These are phyloP conservation scores for Drosophila robusta DNA, from an alignment of 2,888 invertebrate species.

Conservation along the genomic window DNA sequence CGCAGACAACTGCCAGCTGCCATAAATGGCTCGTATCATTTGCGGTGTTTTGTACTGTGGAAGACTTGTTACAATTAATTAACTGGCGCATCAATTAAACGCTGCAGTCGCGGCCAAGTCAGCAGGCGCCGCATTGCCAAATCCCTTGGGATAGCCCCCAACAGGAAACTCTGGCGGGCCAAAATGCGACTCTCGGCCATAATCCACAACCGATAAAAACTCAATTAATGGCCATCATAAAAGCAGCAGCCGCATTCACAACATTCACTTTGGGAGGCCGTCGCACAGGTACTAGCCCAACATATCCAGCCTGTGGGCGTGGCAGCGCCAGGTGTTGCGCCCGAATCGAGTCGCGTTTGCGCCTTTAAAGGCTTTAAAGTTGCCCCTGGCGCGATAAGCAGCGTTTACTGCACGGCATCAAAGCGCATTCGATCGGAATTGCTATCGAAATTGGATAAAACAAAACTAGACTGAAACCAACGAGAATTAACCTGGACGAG, in stretches of 20 bases:
- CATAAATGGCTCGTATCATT: conserved; percentile 63
- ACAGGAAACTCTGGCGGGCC: conserved; percentile 32
- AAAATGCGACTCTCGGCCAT: conserved; percentile 33
- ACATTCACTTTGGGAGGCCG: conserved; percentile 18
- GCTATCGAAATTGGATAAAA: neutral
- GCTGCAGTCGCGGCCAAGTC: conserved; percentile 40
- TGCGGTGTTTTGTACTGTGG: conserved; percentile 61
- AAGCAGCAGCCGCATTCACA: conserved; percentile 39
- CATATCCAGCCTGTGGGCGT: neutral
- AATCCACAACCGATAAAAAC: conserved; percentile 72
- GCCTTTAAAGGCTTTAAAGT: neutral
- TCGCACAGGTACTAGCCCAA: neutral
- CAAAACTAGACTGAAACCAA: neutral
- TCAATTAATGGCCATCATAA: conserved; percentile 68
- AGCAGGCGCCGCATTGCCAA: conserved; percentile 54
- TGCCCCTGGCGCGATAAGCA: neutral
- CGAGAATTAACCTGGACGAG: too few species aligned
- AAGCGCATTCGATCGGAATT: neutral
- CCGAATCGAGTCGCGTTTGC: neutral
- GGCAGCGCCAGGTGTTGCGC: conserved; percentile 19
- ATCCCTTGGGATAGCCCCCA: conserved; percentile 39
- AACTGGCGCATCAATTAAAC: conserved; percentile 76
- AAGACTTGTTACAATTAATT: conserved; percentile 77
- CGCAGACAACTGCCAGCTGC: conserved; percentile 36
- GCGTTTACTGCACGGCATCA: neutral